Evolutionary conservation across 2,113 vertebrate species (phyloP), one percentile per base, ranked within the genome.

Genomic region (Vireo altiloquus): DNA sequence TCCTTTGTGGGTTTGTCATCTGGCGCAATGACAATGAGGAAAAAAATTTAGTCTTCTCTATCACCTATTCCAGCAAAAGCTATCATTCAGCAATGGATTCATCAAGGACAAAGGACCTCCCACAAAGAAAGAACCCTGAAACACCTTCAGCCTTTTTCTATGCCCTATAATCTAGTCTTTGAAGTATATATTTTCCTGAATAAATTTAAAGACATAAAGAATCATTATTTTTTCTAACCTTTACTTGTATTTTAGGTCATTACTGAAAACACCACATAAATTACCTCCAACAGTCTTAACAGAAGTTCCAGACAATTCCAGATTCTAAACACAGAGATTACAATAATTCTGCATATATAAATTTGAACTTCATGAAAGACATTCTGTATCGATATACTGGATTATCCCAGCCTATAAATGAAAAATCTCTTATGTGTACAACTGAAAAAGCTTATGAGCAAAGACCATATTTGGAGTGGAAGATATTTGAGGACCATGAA

Each of bases 381-480:
- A n/a, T 13, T 68, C 13, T 39, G 0, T 50, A 30, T 30, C 56
- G 6, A 44, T 64, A 50, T 22, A 54, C 8, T 52, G 25, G 49
- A 44, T 31, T 6, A 37, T 74, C 18, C 12, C 24, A 52, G 21
- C 31, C 13, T 42, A 42, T 35, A 76, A 76, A 59, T 40, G 6
- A 68, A 68, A 44, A 66, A 86, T 2, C 5, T 37, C 23, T 86
- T 42, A 21, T 0, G 0, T 54, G 15, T 68, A 13, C 11, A 57
- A 37, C 11, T 53, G 11, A 35, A 72, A 84, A 77, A n/a, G 3
- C 18, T 30, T 76, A 44, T 40, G 7, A 53, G 11, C 6, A 74
- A 60, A 74, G 27, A 19, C 0, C 1, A 0, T 57, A 13, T 33
- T 75, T 53, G 14, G 23, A 63, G 5, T 54, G 20, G 3, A 90